Conservation (phyloP, 2,888 invertebrate species). For the Cataglyphis albicans region DNA sequence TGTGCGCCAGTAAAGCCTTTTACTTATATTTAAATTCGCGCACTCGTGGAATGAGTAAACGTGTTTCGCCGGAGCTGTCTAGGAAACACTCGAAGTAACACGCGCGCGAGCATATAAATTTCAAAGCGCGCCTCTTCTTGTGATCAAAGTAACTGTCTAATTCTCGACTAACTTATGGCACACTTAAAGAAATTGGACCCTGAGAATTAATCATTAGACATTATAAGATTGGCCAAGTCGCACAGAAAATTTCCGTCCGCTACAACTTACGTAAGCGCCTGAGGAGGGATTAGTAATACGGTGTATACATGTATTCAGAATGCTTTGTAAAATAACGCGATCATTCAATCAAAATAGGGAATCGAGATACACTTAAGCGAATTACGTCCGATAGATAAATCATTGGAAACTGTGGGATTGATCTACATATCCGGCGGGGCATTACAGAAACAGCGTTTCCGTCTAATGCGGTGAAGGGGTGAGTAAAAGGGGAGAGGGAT, state of each 20-base stretch:
- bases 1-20: slow-evolving; percentile 81
- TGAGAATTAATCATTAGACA: slow-evolving; percentile 48
- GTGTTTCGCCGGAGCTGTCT: slow-evolving; percentile 54
- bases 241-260: not conserved
- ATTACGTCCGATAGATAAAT: slow-evolving; percentile 84
- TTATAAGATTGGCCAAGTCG: slow-evolving; percentile 38
- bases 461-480: slow-evolving; percentile 57
- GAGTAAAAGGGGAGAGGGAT: slow-evolving; percentile 59
- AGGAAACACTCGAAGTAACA: slow-evolving; percentile 44
- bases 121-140: slow-evolving; percentile 34
- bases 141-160: slow-evolving; percentile 44
- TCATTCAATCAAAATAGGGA: slow-evolving; percentile 81
- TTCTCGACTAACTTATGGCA: slow-evolving; percentile 32
- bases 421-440: slow-evolving; percentile 84
- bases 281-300: slow-evolving; percentile 23
- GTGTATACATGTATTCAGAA: not conserved
- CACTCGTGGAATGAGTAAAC: slow-evolving; percentile 70
- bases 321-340: slow-evolving; percentile 65
- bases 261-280: slow-evolving; percentile 17
- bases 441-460: slow-evolving; percentile 74
- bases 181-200: slow-evolving; percentile 41
- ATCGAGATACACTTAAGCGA: slow-evolving; percentile 86
- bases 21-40: slow-evolving; percentile 85
- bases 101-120: slow-evolving; percentile 34
- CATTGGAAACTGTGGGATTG: slow-evolving; percentile 83